Base-by-base conservation (phyloP, 2,113 vertebrate species). In the Apeltes quadracus region DNA sequence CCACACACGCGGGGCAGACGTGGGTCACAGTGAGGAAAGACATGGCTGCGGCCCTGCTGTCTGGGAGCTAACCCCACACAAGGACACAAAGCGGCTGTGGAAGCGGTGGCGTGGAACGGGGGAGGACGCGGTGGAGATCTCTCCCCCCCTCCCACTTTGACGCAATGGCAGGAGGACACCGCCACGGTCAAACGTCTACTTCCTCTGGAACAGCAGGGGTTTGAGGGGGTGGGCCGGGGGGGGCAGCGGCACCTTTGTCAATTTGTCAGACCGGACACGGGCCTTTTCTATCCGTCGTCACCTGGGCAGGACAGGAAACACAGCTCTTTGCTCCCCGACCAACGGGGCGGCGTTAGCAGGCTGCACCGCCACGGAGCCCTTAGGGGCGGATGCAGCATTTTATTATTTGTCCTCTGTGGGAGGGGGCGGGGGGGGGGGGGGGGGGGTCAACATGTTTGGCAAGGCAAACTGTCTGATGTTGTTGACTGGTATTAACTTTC, bases 181-280 rank as follows among this genome's bases (percentile, higher is more conserved):
- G 63, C 58, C 44, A 18, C 69, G 78, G 74, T 79, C 79, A 78
- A 84, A 75, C 61, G 78, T 88, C 61, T 68, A 36, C 58, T 57
- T 64, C 61, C 18, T 73, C 44, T 68, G 72, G 44, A 51, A 39
- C 63, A 68, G 39, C 25, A 16, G 65, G 67, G 16, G 38, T 16
- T 43, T 15, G 43, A 36, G 20, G 56, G 12, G 22, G 0, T 6
- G 48, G 61, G 75, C 39, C 78, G 36, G 39, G 39, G 2, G 58
- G 29, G 29, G 29, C 29, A 29, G 29, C 29, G 29, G 29, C 2
- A 29, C 29, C 29, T 72, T 65, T 84, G 85, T 81, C 58, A 58
- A 79, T 61, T 65, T 2, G 83, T 87, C 79, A 92, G 88, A 89
- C 90, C 90, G 86, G 85, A 88, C 87, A 69, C 29, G 69, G 77